Conservation (phyloP, 1,140 invertebrate genomes). For the Zophobas atratus region DNA sequence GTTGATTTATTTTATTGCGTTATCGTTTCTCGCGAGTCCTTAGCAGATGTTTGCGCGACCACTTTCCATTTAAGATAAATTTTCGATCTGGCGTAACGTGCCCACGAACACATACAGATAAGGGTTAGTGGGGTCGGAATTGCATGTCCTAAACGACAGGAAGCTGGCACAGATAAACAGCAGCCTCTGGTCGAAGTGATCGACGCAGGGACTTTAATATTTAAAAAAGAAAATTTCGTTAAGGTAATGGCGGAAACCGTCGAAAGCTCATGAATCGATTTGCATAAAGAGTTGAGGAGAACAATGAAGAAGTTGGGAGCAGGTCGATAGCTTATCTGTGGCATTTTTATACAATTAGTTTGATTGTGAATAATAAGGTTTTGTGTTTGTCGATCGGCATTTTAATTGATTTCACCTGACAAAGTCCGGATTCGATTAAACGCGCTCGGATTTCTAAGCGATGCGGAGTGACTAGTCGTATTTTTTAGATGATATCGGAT, state of each 20-base stretch:
- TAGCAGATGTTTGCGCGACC: slow-evolving; percentile 3
- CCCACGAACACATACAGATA: no score
- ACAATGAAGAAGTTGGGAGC: slow-evolving; percentile 24
- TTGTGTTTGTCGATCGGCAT: slow-evolving; percentile 12
- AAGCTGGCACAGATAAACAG: no score
- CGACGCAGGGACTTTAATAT: slow-evolving; percentile 8
- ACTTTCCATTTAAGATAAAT: slow-evolving; percentile 4
- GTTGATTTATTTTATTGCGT: slow-evolving; percentile 24
- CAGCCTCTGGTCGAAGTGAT: not conserved
- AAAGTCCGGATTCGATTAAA: slow-evolving; percentile 8
- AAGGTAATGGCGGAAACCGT: slow-evolving; percentile 2
- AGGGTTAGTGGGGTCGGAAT: no score
- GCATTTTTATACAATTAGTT: slow-evolving; percentile 26
- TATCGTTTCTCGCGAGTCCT: slow-evolving; percentile 6
- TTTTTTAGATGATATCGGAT: not conserved
- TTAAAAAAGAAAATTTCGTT: not conserved
- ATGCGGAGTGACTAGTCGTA: not conserved
- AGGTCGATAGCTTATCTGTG: slow-evolving; percentile 24
- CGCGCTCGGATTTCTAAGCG: not conserved
- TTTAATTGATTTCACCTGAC: slow-evolving; percentile 12
- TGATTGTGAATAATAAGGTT: slow-evolving; percentile 40
- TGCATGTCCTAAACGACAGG: no score
- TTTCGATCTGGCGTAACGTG: not conserved
- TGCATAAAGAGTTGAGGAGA: slow-evolving; percentile 20
- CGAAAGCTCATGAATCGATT: slow-evolving; percentile 20